phyloP scores from a whole-genome alignment of 2,113 vertebrate species.

The Fregata magnificens region DNA sequence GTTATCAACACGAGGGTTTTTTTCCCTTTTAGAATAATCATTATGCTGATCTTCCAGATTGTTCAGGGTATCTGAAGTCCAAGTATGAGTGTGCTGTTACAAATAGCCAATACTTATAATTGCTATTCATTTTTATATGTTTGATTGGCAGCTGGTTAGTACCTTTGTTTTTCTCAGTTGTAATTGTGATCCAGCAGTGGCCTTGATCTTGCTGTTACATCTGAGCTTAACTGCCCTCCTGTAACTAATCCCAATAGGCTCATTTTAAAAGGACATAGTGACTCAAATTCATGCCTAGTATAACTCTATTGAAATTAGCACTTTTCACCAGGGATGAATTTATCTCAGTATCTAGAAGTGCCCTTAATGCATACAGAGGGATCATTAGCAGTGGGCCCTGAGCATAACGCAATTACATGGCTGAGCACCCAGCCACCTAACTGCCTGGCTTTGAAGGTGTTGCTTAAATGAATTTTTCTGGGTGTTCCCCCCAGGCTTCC shows the following conservation, averaged over 20 bases:
- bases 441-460: background rate
- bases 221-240: background rate
- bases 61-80: background rate
- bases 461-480: background rate
- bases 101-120: background rate
- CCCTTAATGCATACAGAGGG: background rate
- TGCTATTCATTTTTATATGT: background rate
- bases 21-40: background rate
- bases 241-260: background rate
- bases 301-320: constrained; percentile 1
- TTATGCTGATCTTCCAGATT: background rate
- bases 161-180: background rate
- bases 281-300: background rate
- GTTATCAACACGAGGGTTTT: background rate
- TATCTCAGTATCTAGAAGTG: background rate
- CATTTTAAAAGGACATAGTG: background rate
- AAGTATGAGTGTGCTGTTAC: background rate
- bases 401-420: background rate
- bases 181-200: background rate
- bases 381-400: background rate
- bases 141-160: background rate
- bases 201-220: background rate
- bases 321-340: background rate
- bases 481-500: background rate
- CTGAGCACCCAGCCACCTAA: background rate